phyloP scores from a whole-genome alignment of 1,140 invertebrate genomes.

The Lasioglossum baleicum region DNA sequence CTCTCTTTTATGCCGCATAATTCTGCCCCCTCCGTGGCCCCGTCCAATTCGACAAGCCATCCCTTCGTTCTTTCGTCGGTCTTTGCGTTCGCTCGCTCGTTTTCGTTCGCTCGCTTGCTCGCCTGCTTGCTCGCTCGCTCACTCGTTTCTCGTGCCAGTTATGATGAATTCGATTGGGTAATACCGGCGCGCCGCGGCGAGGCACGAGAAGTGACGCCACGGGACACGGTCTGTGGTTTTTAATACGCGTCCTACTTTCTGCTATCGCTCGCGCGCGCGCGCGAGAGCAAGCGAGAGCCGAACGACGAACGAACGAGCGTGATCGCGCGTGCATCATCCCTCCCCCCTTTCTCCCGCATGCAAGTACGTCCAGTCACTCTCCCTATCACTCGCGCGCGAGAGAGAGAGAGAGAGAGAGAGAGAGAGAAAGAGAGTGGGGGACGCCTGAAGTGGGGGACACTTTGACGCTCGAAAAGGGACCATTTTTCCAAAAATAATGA shows the following conservation, averaged over 20 bases:
- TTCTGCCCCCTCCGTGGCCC: background rate
- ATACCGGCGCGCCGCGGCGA: constrained; percentile 64
- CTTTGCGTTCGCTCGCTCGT: no score
- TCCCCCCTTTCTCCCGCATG: constrained; percentile 18
- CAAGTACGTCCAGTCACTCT: constrained; percentile 26
- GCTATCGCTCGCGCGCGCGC: constrained; percentile 63
- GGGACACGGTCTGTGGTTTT: constrained; percentile 77
- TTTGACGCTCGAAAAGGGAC: no score
- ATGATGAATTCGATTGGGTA: constrained; percentile 77
- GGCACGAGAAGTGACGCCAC: constrained; percentile 71
- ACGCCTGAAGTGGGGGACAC: no score
- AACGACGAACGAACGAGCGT: constrained; percentile 16
- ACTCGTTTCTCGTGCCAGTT: constrained; percentile 68
- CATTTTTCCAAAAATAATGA: no score
- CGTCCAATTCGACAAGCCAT: constrained; percentile 23
- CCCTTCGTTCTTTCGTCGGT: background rate
- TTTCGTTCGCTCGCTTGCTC: background rate
- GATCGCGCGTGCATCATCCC: constrained; percentile 46
- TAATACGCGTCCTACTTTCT: constrained; percentile 79
- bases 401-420: no score
- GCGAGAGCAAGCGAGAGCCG: constrained; percentile 5
- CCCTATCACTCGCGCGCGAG: constrained; percentile 22
- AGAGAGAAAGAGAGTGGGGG: no score
- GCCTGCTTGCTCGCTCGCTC: constrained; percentile 1
- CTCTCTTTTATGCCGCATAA: constrained; percentile 11